These are phyloP conservation scores for Rhabditoides inermis DNA, from an alignment of 2,888 invertebrate species.

Conservation along the genomic window DNA sequence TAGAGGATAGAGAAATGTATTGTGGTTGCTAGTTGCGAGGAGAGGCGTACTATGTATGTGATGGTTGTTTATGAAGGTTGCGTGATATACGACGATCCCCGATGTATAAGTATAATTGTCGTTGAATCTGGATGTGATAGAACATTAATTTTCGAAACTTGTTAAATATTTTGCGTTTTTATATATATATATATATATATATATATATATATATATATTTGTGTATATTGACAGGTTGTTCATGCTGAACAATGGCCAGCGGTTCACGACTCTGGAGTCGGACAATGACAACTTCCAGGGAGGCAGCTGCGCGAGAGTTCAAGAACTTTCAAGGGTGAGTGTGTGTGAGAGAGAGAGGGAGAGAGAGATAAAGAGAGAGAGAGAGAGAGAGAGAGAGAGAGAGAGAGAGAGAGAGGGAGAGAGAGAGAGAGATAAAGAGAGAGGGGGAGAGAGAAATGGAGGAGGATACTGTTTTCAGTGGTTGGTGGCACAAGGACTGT, in stretches of 20 bases:
- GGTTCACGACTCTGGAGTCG: conserved; percentile 23
- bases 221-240: conserved; percentile 12
- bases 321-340: conserved; percentile 16
- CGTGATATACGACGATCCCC: background rate
- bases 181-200: too few relatives aligned
- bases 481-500: conserved; percentile 36
- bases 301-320: conserved; percentile 18
- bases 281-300: conserved; percentile 20
- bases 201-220: background rate
- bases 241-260: conserved; percentile 13
- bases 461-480: conserved; percentile 22
- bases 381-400: background rate
- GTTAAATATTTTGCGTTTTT: too few relatives aligned
- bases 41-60: too few relatives aligned
- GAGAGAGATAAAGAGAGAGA: too few relatives aligned
- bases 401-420: background rate
- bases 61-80: background rate
- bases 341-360: background rate
- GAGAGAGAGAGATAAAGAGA: too few relatives aligned
- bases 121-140: too few relatives aligned
- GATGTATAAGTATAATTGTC: background rate
- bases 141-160: too few relatives aligned
- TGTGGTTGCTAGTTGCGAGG: too few relatives aligned
- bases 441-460: too few relatives aligned
- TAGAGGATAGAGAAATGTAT: too few relatives aligned